Evolutionary conservation across 64 coral and sea anemone species (phyloP).

Genomic region (Dendrophyllia cribrosa): DNA sequence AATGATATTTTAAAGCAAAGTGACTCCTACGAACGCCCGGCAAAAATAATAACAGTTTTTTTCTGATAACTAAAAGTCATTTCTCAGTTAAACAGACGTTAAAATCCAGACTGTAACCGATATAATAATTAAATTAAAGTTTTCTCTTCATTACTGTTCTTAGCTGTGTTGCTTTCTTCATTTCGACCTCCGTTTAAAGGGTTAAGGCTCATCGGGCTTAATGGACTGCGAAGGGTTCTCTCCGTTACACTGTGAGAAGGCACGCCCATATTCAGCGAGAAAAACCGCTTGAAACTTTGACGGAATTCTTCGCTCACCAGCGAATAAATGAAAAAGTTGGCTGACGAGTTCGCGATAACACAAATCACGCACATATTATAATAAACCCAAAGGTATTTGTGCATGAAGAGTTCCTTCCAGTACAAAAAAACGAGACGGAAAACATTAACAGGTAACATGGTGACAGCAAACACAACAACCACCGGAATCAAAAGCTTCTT

Average conservation of each 20-base stretch:
- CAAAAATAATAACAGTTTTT: too few species aligned
- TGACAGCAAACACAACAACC: conserved; percentile 70
- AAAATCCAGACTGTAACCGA: too few species aligned
- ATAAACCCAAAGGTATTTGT: conserved; percentile 66
- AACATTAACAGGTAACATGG: conserved; percentile 75
- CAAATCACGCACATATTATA: conserved; percentile 53
- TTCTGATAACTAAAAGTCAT: too few species aligned
- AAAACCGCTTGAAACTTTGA: conserved; percentile 41
- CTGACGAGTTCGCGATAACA: conserved; percentile 70
- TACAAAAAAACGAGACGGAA: conserved; percentile 64
- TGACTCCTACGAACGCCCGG: too few species aligned
- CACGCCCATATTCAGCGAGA: not conserved
- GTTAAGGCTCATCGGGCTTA: not conserved
- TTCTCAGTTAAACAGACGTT: too few species aligned
- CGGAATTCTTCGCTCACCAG: conserved; percentile 76
- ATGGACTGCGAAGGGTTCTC: not conserved
- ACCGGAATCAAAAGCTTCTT: conserved; percentile 82
- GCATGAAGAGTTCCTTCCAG: conserved; percentile 2
- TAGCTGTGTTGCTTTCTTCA: not conserved
- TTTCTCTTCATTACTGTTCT: not conserved
- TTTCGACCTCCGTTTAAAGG: not conserved
- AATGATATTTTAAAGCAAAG: too few species aligned
- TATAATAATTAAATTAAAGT: not conserved
- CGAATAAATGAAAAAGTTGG: conserved; percentile 81
- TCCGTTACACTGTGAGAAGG: not conserved